Percentiles rank a stretch among this genome's conserved stretches.
Evolutionary conservation across 2,888 invertebrate species (phyloP).

Genomic region (Chymomyza caudatula): DNA sequence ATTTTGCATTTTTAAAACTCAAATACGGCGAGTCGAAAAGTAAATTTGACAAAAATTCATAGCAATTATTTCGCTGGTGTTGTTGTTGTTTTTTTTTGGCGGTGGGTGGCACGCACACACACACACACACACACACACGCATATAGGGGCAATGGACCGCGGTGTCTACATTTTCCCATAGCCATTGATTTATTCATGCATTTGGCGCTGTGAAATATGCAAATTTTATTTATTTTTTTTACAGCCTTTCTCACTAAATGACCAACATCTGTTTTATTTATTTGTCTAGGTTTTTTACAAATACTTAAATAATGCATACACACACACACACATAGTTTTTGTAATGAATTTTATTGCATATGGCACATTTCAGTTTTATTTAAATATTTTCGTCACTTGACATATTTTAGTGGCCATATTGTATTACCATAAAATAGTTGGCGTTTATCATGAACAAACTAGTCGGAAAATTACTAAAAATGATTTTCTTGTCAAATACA

Average conservation of each 20-base stretch:
- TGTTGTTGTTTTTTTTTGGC: not conserved
- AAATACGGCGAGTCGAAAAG: not conserved
- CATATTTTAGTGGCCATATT: not conserved
- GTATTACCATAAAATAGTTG: not conserved
- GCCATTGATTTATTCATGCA: conserved; percentile 1
- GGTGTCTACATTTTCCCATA: not conserved
- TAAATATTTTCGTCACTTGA: not conserved
- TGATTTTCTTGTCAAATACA: too few species aligned
- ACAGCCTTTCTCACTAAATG: not conserved
- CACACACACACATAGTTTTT: not conserved
- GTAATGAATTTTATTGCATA: not conserved
- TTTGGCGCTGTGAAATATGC: conserved; percentile 1
- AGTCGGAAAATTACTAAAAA: too few species aligned
- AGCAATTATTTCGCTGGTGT: not conserved
- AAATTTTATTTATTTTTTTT: not conserved
- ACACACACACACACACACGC: not conserved
- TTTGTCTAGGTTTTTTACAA: not conserved
- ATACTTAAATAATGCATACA: not conserved
- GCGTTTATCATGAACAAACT: not conserved
- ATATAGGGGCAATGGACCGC: not conserved
- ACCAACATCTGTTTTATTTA: not conserved
- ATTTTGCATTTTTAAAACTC: not conserved
- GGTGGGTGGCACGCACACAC: not conserved
- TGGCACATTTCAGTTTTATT: not conserved
- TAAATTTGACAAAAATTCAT: conserved; percentile 10